Evolutionary conservation across 64 coral and sea anemone species (phyloP).

Genomic region (Actinia tenebrosa): DNA sequence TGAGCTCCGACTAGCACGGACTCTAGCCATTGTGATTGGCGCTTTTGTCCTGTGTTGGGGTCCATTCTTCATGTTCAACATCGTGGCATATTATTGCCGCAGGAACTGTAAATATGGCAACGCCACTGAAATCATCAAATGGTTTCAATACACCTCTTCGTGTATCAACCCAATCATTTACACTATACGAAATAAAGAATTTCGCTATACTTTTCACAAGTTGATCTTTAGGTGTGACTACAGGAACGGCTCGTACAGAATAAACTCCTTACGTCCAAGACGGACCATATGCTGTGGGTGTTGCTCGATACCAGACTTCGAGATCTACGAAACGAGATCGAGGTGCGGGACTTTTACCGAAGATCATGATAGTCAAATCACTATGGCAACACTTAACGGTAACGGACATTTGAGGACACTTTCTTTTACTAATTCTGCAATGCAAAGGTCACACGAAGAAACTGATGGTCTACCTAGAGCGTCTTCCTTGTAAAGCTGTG

Average conservation of each 20-base stretch:
- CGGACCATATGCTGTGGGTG: slow-evolving; percentile 22
- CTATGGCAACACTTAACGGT: background rate
- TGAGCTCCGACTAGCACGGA: slow-evolving; percentile 78
- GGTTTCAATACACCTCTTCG: slow-evolving; percentile 62
- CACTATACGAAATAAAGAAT: slow-evolving; percentile 78
- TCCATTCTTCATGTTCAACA: slow-evolving; percentile 61
- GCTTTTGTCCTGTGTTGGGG: slow-evolving; percentile 92
- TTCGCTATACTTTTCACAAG: slow-evolving; percentile 75
- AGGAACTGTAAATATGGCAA: background rate
- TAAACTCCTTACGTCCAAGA: slow-evolving; percentile 9
- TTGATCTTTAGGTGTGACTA: slow-evolving; percentile 58
- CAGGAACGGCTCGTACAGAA: slow-evolving; percentile 50
- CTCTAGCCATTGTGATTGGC: slow-evolving; percentile 80
- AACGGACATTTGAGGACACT: background rate
- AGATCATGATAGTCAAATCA: slow-evolving; percentile 12
- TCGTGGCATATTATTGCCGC: slow-evolving; percentile 49
- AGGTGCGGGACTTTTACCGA: slow-evolving; percentile 46
- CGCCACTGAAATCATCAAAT: slow-evolving; percentile 56
- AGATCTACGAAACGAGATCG: slow-evolving; percentile 14
- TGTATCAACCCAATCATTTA: slow-evolving; percentile 87
- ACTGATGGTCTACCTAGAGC: background rate
- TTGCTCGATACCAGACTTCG: slow-evolving; percentile 28
- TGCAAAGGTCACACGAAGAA: background rate
- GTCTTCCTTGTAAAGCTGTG: too few relatives aligned
- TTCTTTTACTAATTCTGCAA: background rate